A percentile compares a stretch with the other conserved stretches of the same genome.
phyloP scores from a whole-genome alignment of 2,888 invertebrate species.

The Trichopoda pennipes region DNA sequence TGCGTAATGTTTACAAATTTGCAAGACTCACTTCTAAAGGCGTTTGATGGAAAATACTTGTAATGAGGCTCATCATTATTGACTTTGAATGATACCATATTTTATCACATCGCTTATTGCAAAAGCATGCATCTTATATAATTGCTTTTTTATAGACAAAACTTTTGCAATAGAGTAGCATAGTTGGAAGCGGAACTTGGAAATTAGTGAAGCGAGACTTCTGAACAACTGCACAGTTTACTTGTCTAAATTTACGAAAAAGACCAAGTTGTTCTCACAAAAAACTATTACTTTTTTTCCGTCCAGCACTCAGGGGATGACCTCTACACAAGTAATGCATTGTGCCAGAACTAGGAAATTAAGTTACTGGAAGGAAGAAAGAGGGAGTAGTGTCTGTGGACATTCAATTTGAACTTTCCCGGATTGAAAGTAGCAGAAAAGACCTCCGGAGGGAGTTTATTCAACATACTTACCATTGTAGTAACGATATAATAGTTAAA shows the following conservation, averaged over 20 bases:
- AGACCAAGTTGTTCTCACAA: slow-evolving; percentile 80
- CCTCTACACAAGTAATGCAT: slow-evolving; percentile 68
- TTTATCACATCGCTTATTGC: neutral
- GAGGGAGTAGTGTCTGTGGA: no score
- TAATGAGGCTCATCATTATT: no score
- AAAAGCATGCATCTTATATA: neutral
- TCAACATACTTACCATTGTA: no score
- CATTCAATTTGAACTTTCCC: no score
- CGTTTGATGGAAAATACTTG: no score
- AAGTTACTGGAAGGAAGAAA: no score
- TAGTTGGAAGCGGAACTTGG: slow-evolving; percentile 80
- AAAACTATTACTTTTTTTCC: slow-evolving; percentile 79
- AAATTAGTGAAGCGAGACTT: slow-evolving; percentile 76
- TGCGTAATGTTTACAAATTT: no score
- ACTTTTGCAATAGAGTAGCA: slow-evolving; percentile 70
- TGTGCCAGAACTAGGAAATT: slow-evolving; percentile 78
- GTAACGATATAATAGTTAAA: no score
- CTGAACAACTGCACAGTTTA: slow-evolving; percentile 81
- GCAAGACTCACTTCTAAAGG: no score
- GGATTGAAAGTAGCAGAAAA: no score
- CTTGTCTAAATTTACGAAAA: slow-evolving; percentile 78
- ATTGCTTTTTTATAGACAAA: slow-evolving; percentile 70
- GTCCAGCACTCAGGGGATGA: slow-evolving; percentile 80
- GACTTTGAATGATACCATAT: no score
- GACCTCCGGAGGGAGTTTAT: no score